phyloP scores from a whole-genome alignment of 2,797 vertebrate genomes.

The Scomberomorus guttatus region DNA sequence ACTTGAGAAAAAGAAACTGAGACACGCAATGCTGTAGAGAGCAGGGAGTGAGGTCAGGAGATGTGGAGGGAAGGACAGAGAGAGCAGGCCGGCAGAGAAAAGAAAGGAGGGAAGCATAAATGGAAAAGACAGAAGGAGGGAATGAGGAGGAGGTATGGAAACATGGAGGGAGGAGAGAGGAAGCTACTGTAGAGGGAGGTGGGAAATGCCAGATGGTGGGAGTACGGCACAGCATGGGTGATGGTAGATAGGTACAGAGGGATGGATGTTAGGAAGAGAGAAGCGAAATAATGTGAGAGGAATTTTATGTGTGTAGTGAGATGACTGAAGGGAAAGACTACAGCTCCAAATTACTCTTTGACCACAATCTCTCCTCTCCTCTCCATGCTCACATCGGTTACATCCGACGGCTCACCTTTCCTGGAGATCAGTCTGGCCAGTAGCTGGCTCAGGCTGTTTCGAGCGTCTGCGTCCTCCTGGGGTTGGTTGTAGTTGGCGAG shows the following conservation, averaged over 20 bases:
- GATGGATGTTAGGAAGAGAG: constrained; percentile 35
- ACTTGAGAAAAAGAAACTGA: constrained; percentile 22
- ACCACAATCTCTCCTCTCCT: no score
- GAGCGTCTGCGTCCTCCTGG: constrained; percentile 54
- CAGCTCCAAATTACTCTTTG: neutral
- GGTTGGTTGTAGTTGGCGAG: constrained; percentile 56
- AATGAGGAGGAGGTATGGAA: constrained; percentile 21
- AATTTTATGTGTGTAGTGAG: constrained; percentile 15
- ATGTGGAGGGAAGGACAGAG: constrained; percentile 15
- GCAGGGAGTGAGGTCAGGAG: constrained; percentile 24
- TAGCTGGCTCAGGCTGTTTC: constrained; percentile 76
- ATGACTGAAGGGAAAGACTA: neutral
- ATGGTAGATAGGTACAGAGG: constrained; percentile 37
- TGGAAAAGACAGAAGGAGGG: constrained; percentile 28
- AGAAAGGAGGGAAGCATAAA: constrained; percentile 6
- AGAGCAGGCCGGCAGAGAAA: neutral
- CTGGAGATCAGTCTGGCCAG: constrained; percentile 80
- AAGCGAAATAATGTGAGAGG: constrained; percentile 5
- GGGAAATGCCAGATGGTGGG: constrained; percentile 72
- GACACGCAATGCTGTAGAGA: constrained; percentile 43
- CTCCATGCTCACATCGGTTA: neutral
- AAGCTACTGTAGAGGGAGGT: constrained; percentile 56
- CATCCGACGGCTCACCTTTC: constrained; percentile 70
- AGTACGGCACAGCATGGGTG: constrained; percentile 60
- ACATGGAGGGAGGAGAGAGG: constrained; percentile 25